phyloP scores from a whole-genome alignment of 1,140 invertebrate species.

The Diorhabda sublineata region DNA sequence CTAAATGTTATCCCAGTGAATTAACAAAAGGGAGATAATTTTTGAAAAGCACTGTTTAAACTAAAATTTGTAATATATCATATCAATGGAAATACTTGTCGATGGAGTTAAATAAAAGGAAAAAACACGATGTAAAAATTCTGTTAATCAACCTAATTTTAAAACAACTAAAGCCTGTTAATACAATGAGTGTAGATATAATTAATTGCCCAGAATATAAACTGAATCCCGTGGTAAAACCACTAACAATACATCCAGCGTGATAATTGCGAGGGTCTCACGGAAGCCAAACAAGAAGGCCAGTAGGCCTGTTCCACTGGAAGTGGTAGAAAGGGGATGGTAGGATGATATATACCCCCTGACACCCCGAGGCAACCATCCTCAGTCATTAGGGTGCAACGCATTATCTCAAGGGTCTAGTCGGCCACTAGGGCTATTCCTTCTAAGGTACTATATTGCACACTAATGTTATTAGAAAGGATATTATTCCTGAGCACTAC shows the following conservation, averaged over 20 bases:
- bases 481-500: constrained; percentile 25
- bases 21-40: too few species aligned
- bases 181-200: too few species aligned
- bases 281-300: constrained; percentile 30
- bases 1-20: too few species aligned
- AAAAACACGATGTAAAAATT: too few species aligned
- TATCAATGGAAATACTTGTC: too few species aligned
- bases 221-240: constrained; percentile 15
- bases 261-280: constrained; percentile 38
- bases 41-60: too few species aligned
- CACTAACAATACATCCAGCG: constrained; percentile 42
- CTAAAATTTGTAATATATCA: too few species aligned
- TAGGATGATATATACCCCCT: background rate
- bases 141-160: too few species aligned
- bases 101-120: too few species aligned
- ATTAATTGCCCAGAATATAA: background rate
- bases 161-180: too few species aligned
- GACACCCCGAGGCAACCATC: constrained; percentile 29
- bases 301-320: constrained; percentile 28
- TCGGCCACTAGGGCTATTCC: constrained; percentile 37
- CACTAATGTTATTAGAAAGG: constrained; percentile 38
- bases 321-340: constrained; percentile 17
- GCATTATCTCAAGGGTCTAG: constrained; percentile 45
- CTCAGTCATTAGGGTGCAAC: constrained; percentile 44
- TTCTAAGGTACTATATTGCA: constrained; percentile 42